Conservation (phyloP, 2,113 vertebrate species). For the Chionodraco myersi region DNA sequence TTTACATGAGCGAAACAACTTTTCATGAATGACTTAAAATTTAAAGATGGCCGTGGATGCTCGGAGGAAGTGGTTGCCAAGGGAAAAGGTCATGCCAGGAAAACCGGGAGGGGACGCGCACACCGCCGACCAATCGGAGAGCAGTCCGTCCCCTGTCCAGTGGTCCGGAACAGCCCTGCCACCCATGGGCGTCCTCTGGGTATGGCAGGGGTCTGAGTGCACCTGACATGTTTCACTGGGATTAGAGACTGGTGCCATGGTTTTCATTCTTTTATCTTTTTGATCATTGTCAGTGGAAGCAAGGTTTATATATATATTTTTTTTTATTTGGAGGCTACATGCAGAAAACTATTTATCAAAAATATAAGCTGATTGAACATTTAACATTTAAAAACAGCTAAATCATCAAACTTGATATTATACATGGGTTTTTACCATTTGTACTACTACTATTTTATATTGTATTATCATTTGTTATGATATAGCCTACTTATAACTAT, state of each 20-base stretch:
- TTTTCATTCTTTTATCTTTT: background rate
- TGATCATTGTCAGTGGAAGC: background rate
- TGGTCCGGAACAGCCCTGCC: conserved; percentile 61
- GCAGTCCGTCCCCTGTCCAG: conserved; percentile 56
- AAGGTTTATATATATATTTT: background rate
- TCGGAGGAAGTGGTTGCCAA: conserved; percentile 87
- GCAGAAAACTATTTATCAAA: background rate
- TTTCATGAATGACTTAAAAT: conserved; percentile 82
- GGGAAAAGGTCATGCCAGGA: conserved; percentile 85
- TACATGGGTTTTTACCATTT: background rate
- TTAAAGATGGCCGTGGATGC: conserved; percentile 86
- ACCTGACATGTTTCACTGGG: background rate
- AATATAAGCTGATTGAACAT: background rate
- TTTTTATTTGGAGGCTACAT: background rate
- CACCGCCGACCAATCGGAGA: conserved; percentile 72
- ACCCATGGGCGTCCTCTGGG: conserved; percentile 64
- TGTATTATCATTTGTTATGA: background rate
- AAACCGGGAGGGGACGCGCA: conserved; percentile 77
- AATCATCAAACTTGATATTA: background rate
- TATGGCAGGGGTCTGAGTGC: conserved; percentile 37
- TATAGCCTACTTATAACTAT: conserved; percentile 1
- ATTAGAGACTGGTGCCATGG: background rate
- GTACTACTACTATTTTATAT: background rate
- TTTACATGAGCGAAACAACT: conserved; percentile 76
- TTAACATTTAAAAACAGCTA: background rate